Conservation (phyloP, 2,888 invertebrate genomes). For the Papilio protenor region DNA sequence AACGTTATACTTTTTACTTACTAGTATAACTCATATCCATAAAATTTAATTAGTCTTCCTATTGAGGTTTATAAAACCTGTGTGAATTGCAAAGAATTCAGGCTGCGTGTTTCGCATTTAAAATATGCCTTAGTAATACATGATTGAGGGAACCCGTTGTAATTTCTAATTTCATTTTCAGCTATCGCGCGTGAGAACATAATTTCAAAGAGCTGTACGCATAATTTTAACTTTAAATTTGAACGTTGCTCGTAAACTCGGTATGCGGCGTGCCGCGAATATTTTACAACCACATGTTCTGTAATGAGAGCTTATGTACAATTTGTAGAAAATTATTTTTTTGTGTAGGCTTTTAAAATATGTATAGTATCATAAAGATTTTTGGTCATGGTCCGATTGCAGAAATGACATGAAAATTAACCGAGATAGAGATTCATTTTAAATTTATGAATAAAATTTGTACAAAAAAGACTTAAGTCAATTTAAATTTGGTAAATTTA, state of each 20-base stretch:
- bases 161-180: conserved; percentile 30
- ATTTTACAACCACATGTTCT: conserved; percentile 18
- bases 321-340: not conserved
- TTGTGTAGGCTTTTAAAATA: not conserved
- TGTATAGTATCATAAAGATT: not conserved
- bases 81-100: not conserved
- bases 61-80: not conserved
- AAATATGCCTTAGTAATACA: not conserved
- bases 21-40: not conserved
- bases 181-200: conserved; percentile 10
- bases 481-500: conserved; percentile 7
- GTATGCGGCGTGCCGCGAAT: conserved; percentile 8
- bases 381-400: not conserved
- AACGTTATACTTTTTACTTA: not conserved
- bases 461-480: not conserved
- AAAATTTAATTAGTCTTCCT: not conserved
- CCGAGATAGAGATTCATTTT: not conserved
- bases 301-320: not conserved
- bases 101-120: not conserved
- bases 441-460: not conserved
- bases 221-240: conserved; percentile 39
- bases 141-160: conserved; percentile 8
- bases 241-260: conserved; percentile 39
- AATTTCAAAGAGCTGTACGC: conserved; percentile 30
- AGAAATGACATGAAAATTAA: not conserved